phyloP scores from a whole-genome alignment of 2,797 vertebrate genomes.

The Anabas testudineus region DNA sequence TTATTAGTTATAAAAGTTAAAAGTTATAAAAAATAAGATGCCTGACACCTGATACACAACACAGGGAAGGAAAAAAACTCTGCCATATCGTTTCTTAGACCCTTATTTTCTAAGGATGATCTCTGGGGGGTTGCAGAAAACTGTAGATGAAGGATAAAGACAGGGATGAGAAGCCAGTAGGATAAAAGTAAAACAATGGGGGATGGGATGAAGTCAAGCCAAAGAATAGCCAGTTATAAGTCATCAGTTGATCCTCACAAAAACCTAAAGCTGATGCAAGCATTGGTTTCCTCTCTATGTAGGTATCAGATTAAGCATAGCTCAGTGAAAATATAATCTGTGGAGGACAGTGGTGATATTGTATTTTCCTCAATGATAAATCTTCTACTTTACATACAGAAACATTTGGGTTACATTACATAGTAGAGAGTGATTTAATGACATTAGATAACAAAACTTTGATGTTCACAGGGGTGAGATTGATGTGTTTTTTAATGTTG shows the following conservation, averaged over 20 bases:
- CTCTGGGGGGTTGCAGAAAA: slow-evolving; percentile 1
- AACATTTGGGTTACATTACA: neutral
- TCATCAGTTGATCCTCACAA: slow-evolving; percentile 21
- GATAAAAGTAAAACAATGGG: slow-evolving; percentile 18
- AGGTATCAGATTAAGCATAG: slow-evolving; percentile 45
- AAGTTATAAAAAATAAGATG: neutral
- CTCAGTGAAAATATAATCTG: slow-evolving; percentile 40
- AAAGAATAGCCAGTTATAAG: slow-evolving; percentile 43
- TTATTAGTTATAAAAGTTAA: slow-evolving; percentile 3
- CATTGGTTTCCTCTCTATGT: slow-evolving; percentile 35
- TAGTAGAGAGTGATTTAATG: neutral
- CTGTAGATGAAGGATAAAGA: neutral
- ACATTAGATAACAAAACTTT: neutral
- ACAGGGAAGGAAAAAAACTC: neutral
- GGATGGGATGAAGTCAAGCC: slow-evolving; percentile 8
- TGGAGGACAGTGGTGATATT: neutral
- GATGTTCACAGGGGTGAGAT: neutral
- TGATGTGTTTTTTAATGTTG: too few relatives aligned
- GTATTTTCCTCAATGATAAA: neutral
- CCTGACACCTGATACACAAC: neutral
- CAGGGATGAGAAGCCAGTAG: slow-evolving; percentile 10
- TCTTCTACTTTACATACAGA: neutral
- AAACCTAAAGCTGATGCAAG: slow-evolving; percentile 30
- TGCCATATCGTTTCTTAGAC: slow-evolving; percentile 1
- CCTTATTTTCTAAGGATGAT: slow-evolving; percentile 13